Base-by-base conservation (phyloP, 2,888 invertebrate species). In the Lasioglossum morio region DNA sequence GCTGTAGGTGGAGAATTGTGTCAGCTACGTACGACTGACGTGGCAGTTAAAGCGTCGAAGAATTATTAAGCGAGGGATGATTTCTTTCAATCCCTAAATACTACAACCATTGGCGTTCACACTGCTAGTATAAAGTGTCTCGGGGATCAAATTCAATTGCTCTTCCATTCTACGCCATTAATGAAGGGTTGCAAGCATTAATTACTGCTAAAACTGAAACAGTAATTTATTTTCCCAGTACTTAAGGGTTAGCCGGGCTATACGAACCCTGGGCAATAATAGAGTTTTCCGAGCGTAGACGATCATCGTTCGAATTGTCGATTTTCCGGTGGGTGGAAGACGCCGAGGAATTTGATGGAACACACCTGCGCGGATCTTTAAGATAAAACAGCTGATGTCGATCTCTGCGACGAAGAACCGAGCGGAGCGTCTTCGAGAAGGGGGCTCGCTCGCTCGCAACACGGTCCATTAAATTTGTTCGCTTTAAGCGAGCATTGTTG, bases 401-500 rank as follows among this genome's bases (percentile, higher is more conserved):
- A 53, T 53, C 53, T 30, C 48, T 48, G 34, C 48, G 12, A 30
- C 34, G 48, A 53, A 34, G 73, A 53, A 48, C 48, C 53, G 7
- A 27, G 7, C 8, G 43, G 37, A 43, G 27, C 27, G 27, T 46
- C 72, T 72, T 27, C 40, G 70, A 40, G 70, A 40, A 70, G 40
- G 37, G 40, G n/a, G 63, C 16, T 63, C 30, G 57, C 74, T 34
- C 63, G 57, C 74, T 34, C 57, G 48, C 78, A 75, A 66, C 72
- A 72, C 70, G 74, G 53, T 19, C 63, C 82, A 82, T 84, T 82
- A 86, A 86, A 88, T 84, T 88, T 79, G 84, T 84, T 70, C 84
- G 79, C 66, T 86, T 90, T 82, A 81, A 88, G 77, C 77, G 86
- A 83, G 88, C 88, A 88, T 90, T 77, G 86, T 86, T 82, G 78